Conservation (phyloP, 2,113 vertebrate genomes). For the Mustela nigripes region DNA sequence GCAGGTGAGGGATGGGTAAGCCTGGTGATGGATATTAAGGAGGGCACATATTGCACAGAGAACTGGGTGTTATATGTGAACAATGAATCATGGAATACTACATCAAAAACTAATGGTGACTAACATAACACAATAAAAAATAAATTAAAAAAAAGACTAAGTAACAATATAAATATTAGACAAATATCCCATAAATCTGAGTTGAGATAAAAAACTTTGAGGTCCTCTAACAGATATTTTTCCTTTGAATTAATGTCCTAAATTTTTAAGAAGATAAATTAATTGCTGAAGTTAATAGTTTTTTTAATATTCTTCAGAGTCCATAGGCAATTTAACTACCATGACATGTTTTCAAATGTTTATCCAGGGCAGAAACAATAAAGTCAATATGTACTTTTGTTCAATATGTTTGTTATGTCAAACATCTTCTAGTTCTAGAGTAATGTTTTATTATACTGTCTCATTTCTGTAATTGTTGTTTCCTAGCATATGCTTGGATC, state of each 20-base stretch:
- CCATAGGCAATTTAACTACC: neutral
- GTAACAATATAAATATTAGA: constrained; percentile 24
- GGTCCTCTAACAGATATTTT: neutral
- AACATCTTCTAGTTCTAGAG: constrained; percentile 12
- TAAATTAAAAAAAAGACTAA: neutral
- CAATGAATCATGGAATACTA: too few relatives aligned
- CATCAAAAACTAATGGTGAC: too few relatives aligned
- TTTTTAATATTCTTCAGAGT: neutral
- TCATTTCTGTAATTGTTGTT: constrained; percentile 20
- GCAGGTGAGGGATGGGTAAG: too few relatives aligned
- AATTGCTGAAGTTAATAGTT: constrained; percentile 37
- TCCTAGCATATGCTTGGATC: constrained; percentile 29
- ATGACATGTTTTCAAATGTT: constrained; percentile 21
- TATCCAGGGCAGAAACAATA: neutral
- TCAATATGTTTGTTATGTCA: neutral
- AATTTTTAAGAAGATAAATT: neutral
- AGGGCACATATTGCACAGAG: too few relatives aligned
- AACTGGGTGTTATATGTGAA: too few relatives aligned
- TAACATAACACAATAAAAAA: too few relatives aligned
- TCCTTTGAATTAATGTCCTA: constrained; percentile 40
- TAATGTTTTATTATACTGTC: constrained; percentile 34
- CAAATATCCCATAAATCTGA: constrained; percentile 7
- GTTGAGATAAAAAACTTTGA: constrained; percentile 50
- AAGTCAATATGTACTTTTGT: constrained; percentile 9
- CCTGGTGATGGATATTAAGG: too few relatives aligned